Conservation (phyloP, 2,888 invertebrate species). For the Campoletis raptor region DNA sequence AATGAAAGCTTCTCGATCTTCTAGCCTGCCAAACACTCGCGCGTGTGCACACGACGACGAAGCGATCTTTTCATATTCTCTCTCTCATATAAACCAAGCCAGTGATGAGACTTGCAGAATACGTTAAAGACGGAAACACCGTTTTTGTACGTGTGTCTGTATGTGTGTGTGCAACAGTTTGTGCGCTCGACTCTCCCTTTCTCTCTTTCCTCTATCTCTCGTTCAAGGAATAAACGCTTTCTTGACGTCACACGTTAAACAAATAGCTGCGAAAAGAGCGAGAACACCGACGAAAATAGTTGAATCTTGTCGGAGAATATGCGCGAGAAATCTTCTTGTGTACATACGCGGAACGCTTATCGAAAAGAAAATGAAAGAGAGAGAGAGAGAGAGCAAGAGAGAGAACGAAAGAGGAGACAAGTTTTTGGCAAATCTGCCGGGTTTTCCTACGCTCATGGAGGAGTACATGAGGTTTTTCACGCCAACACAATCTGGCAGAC, state of each 20-base stretch:
- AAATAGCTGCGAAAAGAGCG: constrained; percentile 65
- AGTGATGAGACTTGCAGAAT: constrained; percentile 45
- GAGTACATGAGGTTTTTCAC: constrained; percentile 50
- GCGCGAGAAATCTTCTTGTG: constrained; percentile 55
- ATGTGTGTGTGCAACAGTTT: neutral
- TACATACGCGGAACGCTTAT: constrained; percentile 51
- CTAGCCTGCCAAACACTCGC: constrained; percentile 40
- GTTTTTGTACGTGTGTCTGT: constrained; percentile 15
- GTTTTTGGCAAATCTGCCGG: constrained; percentile 66
- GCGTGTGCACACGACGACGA: constrained; percentile 35
- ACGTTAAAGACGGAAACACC: constrained; percentile 38
- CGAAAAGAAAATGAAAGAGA: neutral
- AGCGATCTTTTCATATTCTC: constrained; percentile 41
- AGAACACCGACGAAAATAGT: constrained; percentile 71
- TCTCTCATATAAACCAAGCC: constrained; percentile 33
- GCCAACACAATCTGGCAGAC: constrained; percentile 33
- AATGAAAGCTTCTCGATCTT: constrained; percentile 54
- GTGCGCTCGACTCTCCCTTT: constrained; percentile 20
- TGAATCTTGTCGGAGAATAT: constrained; percentile 60
- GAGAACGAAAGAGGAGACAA: constrained; percentile 25
- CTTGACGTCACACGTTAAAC: constrained; percentile 70
- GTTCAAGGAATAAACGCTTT: constrained; percentile 57
- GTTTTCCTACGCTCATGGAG: constrained; percentile 30
- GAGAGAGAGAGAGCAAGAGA: neutral
- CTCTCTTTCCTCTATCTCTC: constrained; percentile 34